Base-by-base conservation (phyloP, 2,797 vertebrate genomes). In the Aselliscus stoliczkanus region DNA sequence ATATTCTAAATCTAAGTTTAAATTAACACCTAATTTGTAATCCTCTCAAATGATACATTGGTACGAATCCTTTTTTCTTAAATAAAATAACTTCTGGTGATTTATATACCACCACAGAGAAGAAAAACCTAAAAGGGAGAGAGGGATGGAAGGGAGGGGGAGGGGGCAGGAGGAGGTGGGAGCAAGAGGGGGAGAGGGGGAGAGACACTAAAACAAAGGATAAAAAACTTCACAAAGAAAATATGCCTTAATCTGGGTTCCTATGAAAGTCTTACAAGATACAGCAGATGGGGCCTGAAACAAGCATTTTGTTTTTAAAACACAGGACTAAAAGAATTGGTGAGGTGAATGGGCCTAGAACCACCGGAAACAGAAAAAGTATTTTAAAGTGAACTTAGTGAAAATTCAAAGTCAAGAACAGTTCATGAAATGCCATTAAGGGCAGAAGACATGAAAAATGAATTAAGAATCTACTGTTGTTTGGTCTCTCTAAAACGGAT, bases 361-460 rank as follows among this genome's bases (percentile, higher is more conserved):
- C 29, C 80, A 95, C 23, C 8, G 18, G 13, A 92, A 96, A 93
- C 69, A 95, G 21, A 94, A 75, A 94, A 90, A 86, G 85, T 64
- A 94, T 69, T 94, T 90, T 65, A 94, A 91, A 12, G 50, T 65
- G 25, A 44, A 83, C 27, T 86, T 12, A 67, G 58, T 95, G 86
- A 96, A 93, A 92, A 89, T 31, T 90, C 64, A 50, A 87, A 89
- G 44, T 73, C 67, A 90, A 69, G 20, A 93, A 80, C 69, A 96
- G 34, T 34, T 87, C 85, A 82, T 60, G 44, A 87, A 81, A 93
- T 70, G n/a, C 64, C 87, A 85, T 58, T 88, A 84, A 92, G 23
- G 56, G 23, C 31, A 89, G 29, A 90, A 47, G 15, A 84, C 23
- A 77, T 0, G 18, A 85, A 92, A 90, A 87, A 86, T n/a, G 54